Evolutionary conservation across 2,797 vertebrate species (phyloP).

Genomic region (Chiroxiphia lanceolata): DNA sequence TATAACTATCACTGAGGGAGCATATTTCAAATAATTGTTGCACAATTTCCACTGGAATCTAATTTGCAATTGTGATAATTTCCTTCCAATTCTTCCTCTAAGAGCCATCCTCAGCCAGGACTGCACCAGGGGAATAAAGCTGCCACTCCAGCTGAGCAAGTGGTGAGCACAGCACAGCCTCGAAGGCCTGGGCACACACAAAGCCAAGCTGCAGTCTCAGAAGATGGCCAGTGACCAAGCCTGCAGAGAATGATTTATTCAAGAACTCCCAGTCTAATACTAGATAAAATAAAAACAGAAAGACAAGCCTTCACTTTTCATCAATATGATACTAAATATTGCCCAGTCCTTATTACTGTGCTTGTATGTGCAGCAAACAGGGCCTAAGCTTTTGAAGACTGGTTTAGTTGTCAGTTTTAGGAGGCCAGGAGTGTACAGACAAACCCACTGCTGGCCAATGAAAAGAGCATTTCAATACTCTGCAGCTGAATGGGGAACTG

Average conservation of each 20-base stretch:
- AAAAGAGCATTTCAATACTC: not conserved
- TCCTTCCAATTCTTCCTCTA: not conserved
- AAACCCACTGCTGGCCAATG: not conserved
- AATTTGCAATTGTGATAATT: slow-evolving; percentile 13
- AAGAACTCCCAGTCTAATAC: not conserved
- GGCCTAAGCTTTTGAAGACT: not conserved
- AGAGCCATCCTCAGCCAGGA: not conserved
- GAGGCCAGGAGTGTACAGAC: not conserved
- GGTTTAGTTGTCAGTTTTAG: not conserved
- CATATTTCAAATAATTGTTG: not conserved
- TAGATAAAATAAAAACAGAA: not conserved
- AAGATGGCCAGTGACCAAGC: not conserved
- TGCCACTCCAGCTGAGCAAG: not conserved
- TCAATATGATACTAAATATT: not conserved
- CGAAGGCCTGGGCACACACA: not conserved
- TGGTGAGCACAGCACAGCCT: not conserved
- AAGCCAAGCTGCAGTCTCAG: not conserved
- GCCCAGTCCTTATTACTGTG: not conserved
- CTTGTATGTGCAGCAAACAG: not conserved
- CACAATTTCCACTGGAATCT: not conserved
- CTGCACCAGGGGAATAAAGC: not conserved
- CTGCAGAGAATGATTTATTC: not conserved
- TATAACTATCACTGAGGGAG: not conserved
- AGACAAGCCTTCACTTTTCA: not conserved
- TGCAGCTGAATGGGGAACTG: not conserved